A percentile compares a stretch with the other conserved stretches of the same genome.
phyloP scores from a whole-genome alignment of 1,140 invertebrate species.

The Maniola jurtina region DNA sequence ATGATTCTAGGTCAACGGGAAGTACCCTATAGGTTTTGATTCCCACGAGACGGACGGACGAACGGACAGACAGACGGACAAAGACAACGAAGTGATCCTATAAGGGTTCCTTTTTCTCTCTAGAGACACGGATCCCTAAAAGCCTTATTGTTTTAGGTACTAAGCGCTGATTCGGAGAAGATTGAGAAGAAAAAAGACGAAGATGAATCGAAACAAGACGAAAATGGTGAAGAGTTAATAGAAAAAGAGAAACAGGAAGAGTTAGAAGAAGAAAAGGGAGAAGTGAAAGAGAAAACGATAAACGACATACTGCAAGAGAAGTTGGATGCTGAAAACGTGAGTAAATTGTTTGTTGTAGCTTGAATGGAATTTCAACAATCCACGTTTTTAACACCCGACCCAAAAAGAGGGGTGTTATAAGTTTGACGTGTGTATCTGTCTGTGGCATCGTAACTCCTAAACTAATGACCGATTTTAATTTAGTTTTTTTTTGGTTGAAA shows the following conservation, averaged over 20 bases:
- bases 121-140: no score
- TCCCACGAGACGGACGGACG: no score
- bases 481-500: no score
- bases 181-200: conserved; percentile 55
- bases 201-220: conserved; percentile 30
- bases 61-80: no score
- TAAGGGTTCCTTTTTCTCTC: no score
- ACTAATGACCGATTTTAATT: no score
- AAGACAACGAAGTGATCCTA: no score
- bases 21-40: no score
- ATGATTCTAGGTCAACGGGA: no score
- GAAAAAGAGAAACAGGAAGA: conserved; percentile 55
- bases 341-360: conserved; percentile 21
- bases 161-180: conserved; percentile 52
- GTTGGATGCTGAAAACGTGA: conserved; percentile 63
- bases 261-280: conserved; percentile 52
- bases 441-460: no score
- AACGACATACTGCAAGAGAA: conserved; percentile 78
- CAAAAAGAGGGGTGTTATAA: no score
- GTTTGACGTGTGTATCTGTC: no score
- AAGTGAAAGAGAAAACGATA: conserved; percentile 65
- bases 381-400: background rate
- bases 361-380: background rate
- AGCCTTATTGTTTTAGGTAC: conserved; percentile 43
- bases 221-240: conserved; percentile 45